These are phyloP conservation scores for Wiebesia pumilae DNA, from an alignment of 1,140 invertebrate species.

Conservation along the genomic window DNA sequence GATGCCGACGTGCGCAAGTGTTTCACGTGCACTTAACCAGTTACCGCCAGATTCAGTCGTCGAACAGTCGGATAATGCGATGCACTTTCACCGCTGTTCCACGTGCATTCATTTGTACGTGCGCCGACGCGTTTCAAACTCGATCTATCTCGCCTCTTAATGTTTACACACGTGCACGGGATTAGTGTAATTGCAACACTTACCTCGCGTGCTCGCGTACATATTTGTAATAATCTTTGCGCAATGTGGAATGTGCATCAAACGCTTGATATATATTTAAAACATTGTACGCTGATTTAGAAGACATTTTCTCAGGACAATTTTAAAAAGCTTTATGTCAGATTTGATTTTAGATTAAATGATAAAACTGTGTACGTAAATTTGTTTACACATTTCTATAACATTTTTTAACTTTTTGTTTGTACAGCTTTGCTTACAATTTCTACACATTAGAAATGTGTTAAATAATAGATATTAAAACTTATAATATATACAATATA, in stretches of 20 bases:
- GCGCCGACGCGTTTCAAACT: background rate
- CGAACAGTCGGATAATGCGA: background rate
- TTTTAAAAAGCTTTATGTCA: background rate
- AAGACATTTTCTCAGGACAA: background rate
- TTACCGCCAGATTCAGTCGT: background rate
- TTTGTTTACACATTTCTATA: no score
- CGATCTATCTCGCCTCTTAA: background rate
- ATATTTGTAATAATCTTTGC: background rate
- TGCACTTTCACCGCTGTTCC: background rate
- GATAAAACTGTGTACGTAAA: background rate
- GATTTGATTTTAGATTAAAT: background rate
- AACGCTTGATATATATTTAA: background rate
- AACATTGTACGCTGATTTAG: background rate
- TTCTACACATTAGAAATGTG: no score
- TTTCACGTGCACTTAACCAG: background rate
- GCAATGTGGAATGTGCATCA: background rate
- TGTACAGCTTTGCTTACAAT: no score
- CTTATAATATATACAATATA: no score
- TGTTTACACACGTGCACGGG: background rate
- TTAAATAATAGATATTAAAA: no score
- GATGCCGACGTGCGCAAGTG: background rate
- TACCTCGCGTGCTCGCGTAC: background rate
- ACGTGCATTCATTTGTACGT: background rate
- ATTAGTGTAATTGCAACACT: conserved; percentile 9
- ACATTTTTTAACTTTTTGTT: no score